Evolutionary conservation across 2,888 invertebrate genomes (phyloP), one percentile per base, ranked within the genome.

Genomic region (Phalera bucephala): DNA sequence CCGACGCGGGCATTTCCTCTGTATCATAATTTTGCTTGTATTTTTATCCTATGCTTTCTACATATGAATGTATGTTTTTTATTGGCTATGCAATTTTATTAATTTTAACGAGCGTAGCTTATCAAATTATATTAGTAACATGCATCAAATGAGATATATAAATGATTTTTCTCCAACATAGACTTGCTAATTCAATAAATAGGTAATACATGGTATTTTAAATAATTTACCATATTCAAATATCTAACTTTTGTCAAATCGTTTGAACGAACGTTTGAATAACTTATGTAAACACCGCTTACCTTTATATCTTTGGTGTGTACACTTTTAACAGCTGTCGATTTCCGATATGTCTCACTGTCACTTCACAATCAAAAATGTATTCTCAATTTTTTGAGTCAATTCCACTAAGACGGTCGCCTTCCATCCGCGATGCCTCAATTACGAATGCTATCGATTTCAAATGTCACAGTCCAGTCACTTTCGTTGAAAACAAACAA

Each of bases 281-380:
- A 41, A 47, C 25, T 46, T 38, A 45, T 42, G 31, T 30, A 62
- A 63, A 62, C 50, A 73, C 58, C 29, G 49, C 78, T 65, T 60
- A 88, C 88, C 88, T 88, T 85, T 59, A 58, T 67, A 69, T 83
- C 84, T 86, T 87, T 88, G 82, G 86, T 80, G 80, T 75, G 58
- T 57, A 62, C 60, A 54, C 52, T 53, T 50, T 50, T 53, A 57
- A 48, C 55, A 51, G 49, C 42, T 40, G 52, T 50, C 43, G 45
- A 51, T 50, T 55, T 64, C 70, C 64, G 56, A 63, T 60, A 72
- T 79, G 82, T 80, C 76, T 82, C 84, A 86, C 83, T 78, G 58
- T 51, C 86, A 87, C 87, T 79, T 73, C 84, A 85, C 83, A 72
- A 57, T 61, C 58, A 45, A 31, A 45, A 43, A 49, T 53, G 56